Percentiles rank a stretch among this genome's conserved stretches.
Conservation (phyloP, 2,113 vertebrate genomes). For the Prietella phreatophila region DNA sequence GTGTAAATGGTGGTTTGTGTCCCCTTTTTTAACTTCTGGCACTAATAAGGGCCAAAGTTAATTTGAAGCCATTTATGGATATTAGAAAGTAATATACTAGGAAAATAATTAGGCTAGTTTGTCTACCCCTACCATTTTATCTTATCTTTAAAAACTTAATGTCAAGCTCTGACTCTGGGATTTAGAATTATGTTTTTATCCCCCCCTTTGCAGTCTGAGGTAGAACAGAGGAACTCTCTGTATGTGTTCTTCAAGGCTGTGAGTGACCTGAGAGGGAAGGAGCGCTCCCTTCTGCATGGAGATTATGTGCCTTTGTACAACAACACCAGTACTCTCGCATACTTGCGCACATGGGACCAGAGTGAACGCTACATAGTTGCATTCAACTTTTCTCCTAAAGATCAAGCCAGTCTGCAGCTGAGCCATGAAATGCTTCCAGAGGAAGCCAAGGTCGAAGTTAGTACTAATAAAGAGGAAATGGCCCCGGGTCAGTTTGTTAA, state of each 20-base stretch:
- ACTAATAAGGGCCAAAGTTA: not conserved
- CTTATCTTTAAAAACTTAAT: not conserved
- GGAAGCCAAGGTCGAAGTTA: conserved; percentile 60
- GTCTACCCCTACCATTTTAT: not conserved
- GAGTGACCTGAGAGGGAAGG: conserved; percentile 73
- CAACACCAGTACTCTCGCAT: conserved; percentile 61
- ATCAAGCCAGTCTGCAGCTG: not conserved
- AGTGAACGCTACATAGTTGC: conserved; percentile 74
- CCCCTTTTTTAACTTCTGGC: not conserved
- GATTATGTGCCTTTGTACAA: conserved; percentile 62
- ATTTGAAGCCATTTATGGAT: not conserved
- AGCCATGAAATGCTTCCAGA: conserved; percentile 51
- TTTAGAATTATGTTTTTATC: not conserved
- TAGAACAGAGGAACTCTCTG: conserved; percentile 26
- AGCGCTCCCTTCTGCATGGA: conserved; percentile 78
- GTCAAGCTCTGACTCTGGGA: not conserved
- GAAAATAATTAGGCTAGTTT: not conserved
- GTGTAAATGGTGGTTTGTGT: not conserved
- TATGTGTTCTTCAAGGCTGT: conserved; percentile 65
- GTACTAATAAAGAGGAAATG: conserved; percentile 58
- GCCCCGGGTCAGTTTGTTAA: conserved; percentile 34
- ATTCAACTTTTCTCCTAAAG: conserved; percentile 70
- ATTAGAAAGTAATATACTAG: not conserved
- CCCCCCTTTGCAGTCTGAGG: conserved; percentile 59
- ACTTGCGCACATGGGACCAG: conserved; percentile 82